Conservation (phyloP, 1,140 invertebrate genomes). For the Aphaenogaster rudis region DNA sequence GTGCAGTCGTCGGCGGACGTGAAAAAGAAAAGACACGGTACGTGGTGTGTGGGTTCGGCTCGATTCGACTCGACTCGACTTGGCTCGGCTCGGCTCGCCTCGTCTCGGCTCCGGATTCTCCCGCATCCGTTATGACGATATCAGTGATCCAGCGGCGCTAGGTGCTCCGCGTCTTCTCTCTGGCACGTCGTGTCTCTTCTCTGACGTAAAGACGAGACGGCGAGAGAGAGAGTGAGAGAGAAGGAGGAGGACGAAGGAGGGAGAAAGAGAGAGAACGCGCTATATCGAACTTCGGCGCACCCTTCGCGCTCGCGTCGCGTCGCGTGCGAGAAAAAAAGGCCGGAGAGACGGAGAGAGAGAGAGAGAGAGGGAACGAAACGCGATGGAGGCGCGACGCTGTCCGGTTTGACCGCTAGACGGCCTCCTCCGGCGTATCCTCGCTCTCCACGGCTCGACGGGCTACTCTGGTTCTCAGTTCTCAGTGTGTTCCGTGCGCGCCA, state of each 20-base stretch:
- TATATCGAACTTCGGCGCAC: constrained; percentile 57
- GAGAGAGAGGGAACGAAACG: constrained; percentile 17
- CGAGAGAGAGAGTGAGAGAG: background rate
- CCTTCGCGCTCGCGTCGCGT: constrained; percentile 39
- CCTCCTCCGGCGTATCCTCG: constrained; percentile 12
- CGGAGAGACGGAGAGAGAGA: background rate
- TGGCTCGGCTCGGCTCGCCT: background rate
- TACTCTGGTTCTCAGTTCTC: background rate
- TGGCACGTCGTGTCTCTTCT: background rate
- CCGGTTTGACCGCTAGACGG: constrained; percentile 65
- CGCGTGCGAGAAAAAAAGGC: constrained; percentile 30
- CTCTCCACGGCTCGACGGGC: constrained; percentile 24
- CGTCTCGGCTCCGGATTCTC: constrained; percentile 35
- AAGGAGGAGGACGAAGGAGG: too few relatives aligned
- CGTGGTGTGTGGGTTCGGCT: constrained; percentile 74
- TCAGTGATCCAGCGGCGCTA: constrained; percentile 70
- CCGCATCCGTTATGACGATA: constrained; percentile 76
- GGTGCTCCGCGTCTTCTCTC: constrained; percentile 63
- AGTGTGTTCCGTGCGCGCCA: constrained; percentile 69
- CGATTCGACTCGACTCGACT: constrained; percentile 8
- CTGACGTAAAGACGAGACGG: background rate
- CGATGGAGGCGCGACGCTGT: constrained; percentile 67
- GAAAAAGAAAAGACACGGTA: constrained; percentile 30
- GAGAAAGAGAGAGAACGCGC: background rate
- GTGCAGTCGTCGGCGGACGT: constrained; percentile 12